These are phyloP conservation scores for Tenebrio molitor DNA, from an alignment of 1,140 invertebrate species.

Conservation along the genomic window DNA sequence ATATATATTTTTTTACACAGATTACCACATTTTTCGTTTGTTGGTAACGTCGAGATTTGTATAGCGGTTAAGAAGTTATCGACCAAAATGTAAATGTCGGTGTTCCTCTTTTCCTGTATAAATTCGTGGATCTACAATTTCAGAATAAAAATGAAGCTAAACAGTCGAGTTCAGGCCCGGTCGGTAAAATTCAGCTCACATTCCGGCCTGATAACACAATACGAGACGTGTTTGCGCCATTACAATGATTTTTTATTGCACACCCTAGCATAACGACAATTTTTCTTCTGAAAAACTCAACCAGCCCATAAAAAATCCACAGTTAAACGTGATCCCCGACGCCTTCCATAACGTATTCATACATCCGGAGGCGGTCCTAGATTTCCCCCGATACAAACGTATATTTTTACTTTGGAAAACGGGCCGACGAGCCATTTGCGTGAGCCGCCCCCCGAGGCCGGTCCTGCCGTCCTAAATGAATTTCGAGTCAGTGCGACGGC, in stretches of 20 bases:
- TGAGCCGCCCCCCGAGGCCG: constrained; percentile 16
- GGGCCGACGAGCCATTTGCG: constrained; percentile 17
- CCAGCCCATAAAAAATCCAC: constrained; percentile 40
- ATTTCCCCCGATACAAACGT: constrained; percentile 36
- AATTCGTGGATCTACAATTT: constrained; percentile 39
- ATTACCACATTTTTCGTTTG: constrained; percentile 28
- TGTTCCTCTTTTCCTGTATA: constrained; percentile 40
- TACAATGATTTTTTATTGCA: constrained; percentile 44
- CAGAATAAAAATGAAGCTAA: constrained; percentile 38
- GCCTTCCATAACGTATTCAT: constrained; percentile 27
- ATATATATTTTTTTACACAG: not conserved
- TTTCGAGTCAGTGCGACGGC: not conserved
- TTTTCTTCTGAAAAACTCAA: constrained; percentile 41
- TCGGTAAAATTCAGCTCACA: constrained; percentile 41
- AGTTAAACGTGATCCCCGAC: constrained; percentile 43
- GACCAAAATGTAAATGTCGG: constrained; percentile 36
- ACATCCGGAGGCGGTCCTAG: constrained; percentile 31
- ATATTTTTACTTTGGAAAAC: constrained; percentile 40
- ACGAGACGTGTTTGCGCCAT: constrained; percentile 41
- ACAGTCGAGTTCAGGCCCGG: not conserved
- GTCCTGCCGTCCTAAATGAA: constrained; percentile 2
- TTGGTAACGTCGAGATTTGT: constrained; percentile 25
- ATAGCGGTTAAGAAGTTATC: constrained; percentile 37
- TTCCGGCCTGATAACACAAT: constrained; percentile 42
- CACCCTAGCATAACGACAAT: constrained; percentile 38